Conservation (phyloP, 2,113 vertebrate species). For the Phasianus colchicus region DNA sequence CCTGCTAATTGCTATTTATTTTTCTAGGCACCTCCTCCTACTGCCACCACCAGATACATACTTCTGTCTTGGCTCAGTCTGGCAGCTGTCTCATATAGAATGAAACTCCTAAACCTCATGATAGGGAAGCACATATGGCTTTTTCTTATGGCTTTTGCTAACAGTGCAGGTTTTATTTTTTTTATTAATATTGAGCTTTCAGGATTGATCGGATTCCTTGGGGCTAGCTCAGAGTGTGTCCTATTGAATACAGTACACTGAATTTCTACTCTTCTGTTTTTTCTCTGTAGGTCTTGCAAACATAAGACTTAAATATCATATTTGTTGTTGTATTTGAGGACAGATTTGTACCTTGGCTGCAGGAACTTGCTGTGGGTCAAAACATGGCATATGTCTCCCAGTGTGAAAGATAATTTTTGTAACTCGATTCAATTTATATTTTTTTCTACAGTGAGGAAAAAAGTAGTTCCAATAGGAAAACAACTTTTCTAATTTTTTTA, state of each 20-base stretch:
- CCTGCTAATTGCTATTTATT: neutral
- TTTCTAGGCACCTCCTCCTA: neutral
- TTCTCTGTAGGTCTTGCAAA: neutral
- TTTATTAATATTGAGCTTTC: neutral
- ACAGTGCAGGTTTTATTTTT: neutral
- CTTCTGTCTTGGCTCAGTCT: neutral
- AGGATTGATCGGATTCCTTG: neutral
- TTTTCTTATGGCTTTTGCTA: neutral
- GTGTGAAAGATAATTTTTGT: neutral
- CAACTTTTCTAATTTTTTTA: neutral
- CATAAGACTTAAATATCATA: neutral
- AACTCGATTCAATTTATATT: neutral
- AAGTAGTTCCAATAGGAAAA: neutral
- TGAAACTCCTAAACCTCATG: neutral
- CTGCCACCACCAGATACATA: neutral
- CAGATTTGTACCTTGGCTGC: neutral
- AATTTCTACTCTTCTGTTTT: neutral
- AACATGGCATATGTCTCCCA: neutral
- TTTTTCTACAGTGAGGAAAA: neutral
- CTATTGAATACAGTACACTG: neutral
- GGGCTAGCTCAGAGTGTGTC: neutral
- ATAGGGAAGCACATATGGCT: neutral
- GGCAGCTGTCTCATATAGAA: neutral
- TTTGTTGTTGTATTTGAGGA: neutral
- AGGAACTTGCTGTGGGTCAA: neutral